Conservation (phyloP, 2,888 invertebrate species). For the Drosophila rubida region DNA sequence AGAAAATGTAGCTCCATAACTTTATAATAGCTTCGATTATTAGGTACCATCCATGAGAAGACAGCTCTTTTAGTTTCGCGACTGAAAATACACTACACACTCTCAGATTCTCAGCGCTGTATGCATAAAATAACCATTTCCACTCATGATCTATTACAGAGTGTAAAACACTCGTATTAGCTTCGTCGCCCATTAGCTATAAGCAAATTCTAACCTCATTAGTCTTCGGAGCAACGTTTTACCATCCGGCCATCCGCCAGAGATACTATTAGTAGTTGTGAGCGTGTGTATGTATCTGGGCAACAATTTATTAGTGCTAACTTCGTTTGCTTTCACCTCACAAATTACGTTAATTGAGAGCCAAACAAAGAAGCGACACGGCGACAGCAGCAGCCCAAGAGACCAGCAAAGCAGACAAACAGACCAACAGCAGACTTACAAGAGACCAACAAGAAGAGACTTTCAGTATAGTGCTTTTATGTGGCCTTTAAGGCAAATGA, state of each 20-base stretch:
- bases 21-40: not conserved
- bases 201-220: constrained; percentile 35
- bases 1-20: not conserved
- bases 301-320: constrained; percentile 45
- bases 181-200: constrained; percentile 19
- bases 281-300: constrained; percentile 24
- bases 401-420: not conserved
- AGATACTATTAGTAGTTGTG: constrained; percentile 17
- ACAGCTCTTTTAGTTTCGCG: not conserved
- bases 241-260: constrained; percentile 9
- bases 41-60: not conserved
- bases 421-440: not conserved
- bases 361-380: constrained; percentile 36
- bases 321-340: constrained; percentile 43
- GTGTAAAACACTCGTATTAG: constrained; percentile 11
- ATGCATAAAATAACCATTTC: not conserved
- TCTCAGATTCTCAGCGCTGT: not conserved
- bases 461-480: constrained; percentile 14
- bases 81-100: no score
- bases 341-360: constrained; percentile 45
- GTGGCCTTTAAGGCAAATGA: constrained; percentile 21
- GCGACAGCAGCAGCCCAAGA: constrained; percentile 18
- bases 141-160: not conserved
- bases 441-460: constrained; percentile 5
- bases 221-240: constrained; percentile 24